These are phyloP conservation scores for Sceliomorpha sp. DNA, from an alignment of 2,888 invertebrate species.

Conservation along the genomic window DNA sequence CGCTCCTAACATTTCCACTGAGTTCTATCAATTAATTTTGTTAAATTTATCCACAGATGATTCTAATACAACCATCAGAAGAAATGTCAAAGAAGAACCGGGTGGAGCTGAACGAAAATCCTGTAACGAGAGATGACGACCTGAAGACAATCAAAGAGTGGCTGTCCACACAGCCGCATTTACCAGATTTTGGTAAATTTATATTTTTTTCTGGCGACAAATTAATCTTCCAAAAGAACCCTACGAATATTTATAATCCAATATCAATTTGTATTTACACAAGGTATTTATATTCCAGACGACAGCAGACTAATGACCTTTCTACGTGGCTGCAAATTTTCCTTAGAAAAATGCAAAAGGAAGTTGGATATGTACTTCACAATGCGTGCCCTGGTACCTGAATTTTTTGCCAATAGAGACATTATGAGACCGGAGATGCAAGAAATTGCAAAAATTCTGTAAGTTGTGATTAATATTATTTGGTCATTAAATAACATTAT, in stretches of 20 bases:
- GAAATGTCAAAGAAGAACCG: constrained; percentile 86
- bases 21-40: constrained; percentile 23
- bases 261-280: too few relatives aligned
- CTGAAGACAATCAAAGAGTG: constrained; percentile 84
- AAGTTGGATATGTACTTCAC: constrained; percentile 95
- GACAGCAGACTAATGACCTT: constrained; percentile 90
- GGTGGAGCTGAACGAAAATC: constrained; percentile 86
- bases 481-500: constrained; percentile 3
- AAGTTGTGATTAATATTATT: constrained; percentile 77
- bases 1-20: too few relatives aligned
- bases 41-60: constrained; percentile 77
- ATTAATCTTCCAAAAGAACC: background rate
- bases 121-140: constrained; percentile 82
- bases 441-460: constrained; percentile 86
- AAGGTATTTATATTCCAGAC: too few relatives aligned
- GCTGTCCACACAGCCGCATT: constrained; percentile 85
- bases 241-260: background rate
- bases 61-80: constrained; percentile 85
- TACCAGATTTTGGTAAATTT: constrained; percentile 81
- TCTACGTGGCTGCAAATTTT: constrained; percentile 92
- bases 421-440: constrained; percentile 87
- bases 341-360: constrained; percentile 90
- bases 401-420: constrained; percentile 90
- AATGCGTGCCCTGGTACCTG: constrained; percentile 90
- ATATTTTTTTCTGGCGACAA: background rate